Conservation (phyloP, 2,797 vertebrate species). For the Platyrinchus mystaceus region DNA sequence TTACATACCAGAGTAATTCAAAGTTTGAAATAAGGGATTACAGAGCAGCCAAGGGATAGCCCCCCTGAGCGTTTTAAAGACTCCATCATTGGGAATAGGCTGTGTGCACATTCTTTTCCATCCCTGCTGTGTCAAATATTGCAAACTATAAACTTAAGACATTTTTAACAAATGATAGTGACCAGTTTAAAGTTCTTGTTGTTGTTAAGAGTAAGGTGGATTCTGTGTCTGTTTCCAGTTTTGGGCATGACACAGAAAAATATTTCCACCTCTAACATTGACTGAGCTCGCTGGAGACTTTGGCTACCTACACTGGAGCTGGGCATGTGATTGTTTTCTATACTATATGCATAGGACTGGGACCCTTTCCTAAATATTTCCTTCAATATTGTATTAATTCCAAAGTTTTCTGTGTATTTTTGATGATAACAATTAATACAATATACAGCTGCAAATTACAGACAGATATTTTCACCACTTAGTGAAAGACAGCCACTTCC, state of each 20-base stretch:
- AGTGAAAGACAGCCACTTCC: background rate
- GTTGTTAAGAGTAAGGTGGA: background rate
- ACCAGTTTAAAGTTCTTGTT: background rate
- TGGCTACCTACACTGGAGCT: background rate
- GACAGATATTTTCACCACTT: background rate
- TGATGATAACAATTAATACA: background rate
- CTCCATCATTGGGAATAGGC: background rate
- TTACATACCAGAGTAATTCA: constrained; percentile 18
- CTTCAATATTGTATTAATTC: background rate
- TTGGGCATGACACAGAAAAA: background rate
- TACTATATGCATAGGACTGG: accelerated
- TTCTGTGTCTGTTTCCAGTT: background rate
- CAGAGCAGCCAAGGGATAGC: background rate
- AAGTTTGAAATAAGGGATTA: constrained; percentile 3
- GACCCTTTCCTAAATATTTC: background rate
- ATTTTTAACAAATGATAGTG: background rate
- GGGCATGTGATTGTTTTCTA: background rate
- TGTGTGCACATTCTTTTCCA: background rate
- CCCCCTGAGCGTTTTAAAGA: background rate
- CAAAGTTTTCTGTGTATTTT: background rate
- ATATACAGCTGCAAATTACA: background rate
- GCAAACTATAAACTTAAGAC: background rate
- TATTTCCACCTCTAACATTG: background rate
- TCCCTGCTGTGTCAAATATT: background rate
- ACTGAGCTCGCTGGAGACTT: background rate